These are phyloP conservation scores for Bombus cullumanus DNA, from an alignment of 1,140 invertebrate species.

Conservation along the genomic window DNA sequence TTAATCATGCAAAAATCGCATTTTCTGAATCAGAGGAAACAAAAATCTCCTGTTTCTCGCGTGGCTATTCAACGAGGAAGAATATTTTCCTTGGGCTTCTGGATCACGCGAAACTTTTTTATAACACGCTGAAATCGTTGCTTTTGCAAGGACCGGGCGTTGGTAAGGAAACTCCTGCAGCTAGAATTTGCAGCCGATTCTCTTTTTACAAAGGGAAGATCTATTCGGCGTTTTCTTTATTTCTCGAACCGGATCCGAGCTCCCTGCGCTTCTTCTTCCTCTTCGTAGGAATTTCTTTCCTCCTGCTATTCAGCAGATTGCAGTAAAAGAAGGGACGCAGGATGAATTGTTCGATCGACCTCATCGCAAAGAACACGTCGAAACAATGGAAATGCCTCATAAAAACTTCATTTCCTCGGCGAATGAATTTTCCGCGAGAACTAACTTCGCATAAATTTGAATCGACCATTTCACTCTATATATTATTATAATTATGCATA, in stretches of 20 bases:
- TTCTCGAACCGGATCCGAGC: neutral
- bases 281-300: neutral
- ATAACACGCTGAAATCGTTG: neutral
- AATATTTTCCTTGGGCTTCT: neutral
- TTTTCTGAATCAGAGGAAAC: neutral
- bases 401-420: neutral
- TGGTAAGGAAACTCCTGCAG: neutral
- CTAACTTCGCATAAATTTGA: neutral
- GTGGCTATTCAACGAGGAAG: neutral
- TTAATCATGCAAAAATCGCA: neutral
- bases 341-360: conserved; percentile 15
- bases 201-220: neutral
- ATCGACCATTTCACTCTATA: neutral
- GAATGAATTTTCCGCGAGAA: neutral
- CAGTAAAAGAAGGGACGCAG: neutral
- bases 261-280: neutral
- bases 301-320: conserved; percentile 11
- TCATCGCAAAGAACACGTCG: neutral
- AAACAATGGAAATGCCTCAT: neutral
- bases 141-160: neutral
- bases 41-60: neutral
- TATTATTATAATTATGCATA: too few relatives aligned
- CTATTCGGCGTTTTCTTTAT: conserved; percentile 19
- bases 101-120: neutral
- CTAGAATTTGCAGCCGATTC: neutral